Conservation (phyloP, 30 jellyfish, hydroid and myxozoan species). For the Rhopilema esculentum region DNA sequence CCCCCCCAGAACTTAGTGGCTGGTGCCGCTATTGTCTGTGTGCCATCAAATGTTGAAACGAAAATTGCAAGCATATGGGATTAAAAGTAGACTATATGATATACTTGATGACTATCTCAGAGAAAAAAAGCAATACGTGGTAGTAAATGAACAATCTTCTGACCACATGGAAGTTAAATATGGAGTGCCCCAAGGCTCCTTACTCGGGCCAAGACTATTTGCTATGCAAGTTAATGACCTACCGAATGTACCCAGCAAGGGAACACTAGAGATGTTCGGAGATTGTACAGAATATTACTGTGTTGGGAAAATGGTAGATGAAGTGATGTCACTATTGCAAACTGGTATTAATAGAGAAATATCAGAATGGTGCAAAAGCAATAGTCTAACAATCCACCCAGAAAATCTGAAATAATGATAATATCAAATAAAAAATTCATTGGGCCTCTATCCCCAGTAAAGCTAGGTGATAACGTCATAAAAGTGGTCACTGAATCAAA, state of each 20-base stretch:
- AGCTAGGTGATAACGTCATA: constrained; percentile 16
- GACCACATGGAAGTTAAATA: neutral
- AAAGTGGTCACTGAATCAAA: constrained; percentile 43
- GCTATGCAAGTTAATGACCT: constrained; percentile 40
- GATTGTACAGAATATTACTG: constrained; percentile 47
- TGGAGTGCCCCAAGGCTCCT: constrained; percentile 59
- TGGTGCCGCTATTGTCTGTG: too few species aligned
- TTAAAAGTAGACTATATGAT: constrained; percentile 9
- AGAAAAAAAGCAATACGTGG: constrained; percentile 40
- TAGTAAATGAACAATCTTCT: constrained; percentile 34
- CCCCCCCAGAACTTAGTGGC: too few species aligned
- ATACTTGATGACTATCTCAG: constrained; percentile 17
- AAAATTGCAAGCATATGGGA: constrained; percentile 6
- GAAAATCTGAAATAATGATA: constrained; percentile 46
- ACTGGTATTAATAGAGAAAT: neutral
- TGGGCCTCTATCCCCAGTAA: constrained; percentile 45
- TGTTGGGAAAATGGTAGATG: constrained; percentile 6
- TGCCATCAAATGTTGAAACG: constrained; percentile 33
- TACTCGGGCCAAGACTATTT: constrained; percentile 44
- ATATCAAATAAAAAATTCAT: constrained; percentile 10
- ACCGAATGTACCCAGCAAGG: constrained; percentile 16
- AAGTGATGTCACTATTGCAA: neutral
- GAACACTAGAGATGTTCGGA: constrained; percentile 18
- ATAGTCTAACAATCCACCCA: constrained; percentile 58
- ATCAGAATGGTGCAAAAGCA: constrained; percentile 33